These are phyloP conservation scores for Lethocerus indicus DNA, from an alignment of 1,140 invertebrate genomes.

Conservation along the genomic window DNA sequence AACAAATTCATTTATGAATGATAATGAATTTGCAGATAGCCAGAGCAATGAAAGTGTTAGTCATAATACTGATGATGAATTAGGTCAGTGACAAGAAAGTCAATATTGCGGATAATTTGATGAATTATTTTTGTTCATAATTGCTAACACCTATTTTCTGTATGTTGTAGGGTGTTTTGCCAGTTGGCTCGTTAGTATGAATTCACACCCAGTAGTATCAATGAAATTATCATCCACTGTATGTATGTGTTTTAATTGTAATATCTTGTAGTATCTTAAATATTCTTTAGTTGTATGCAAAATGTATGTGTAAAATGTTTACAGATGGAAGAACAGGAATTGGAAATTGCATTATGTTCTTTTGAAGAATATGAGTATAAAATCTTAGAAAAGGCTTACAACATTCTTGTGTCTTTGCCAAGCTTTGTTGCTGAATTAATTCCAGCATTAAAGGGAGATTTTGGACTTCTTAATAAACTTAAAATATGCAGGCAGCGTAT, in stretches of 20 bases:
- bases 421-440: conserved; percentile 9
- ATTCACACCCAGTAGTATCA: conserved; percentile 6
- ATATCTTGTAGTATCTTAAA: conserved; percentile 4
- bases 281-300: no score
- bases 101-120: no score
- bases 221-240: not conserved
- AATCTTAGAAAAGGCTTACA: conserved; percentile 13
- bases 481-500: conserved; percentile 1
- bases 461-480: conserved; percentile 4
- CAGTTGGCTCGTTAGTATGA: conserved; percentile 8
- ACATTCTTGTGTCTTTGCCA: conserved; percentile 9
- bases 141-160: no score
- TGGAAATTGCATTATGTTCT: not conserved
- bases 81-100: no score
- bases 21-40: no score
- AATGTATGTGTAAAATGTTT: not conserved
- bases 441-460: conserved; percentile 10
- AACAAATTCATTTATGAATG: no score
- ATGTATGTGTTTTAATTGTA: not conserved
- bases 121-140: no score
- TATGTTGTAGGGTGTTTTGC: conserved; percentile 4
- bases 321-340: not conserved
- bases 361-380: conserved; percentile 10
- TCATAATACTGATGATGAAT: no score
- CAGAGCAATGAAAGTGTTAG: no score